Evolutionary conservation across 2,113 vertebrate species (phyloP), one percentile per base, ranked within the genome.

Genomic region (Corythornis vintsioides): DNA sequence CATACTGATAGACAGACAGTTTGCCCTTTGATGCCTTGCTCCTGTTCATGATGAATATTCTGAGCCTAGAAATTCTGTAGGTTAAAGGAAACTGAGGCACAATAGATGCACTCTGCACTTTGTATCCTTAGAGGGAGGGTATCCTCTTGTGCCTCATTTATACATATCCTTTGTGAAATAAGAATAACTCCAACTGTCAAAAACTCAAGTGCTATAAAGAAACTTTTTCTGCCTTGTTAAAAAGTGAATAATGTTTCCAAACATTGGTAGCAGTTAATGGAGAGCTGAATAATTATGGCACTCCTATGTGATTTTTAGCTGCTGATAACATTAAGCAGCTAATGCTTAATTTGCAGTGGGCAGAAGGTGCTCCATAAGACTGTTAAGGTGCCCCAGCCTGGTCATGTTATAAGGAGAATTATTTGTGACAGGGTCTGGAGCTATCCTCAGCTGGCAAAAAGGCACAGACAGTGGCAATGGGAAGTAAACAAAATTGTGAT

Each of bases 1-100:
- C 43, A 43, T 0, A 0, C 24, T 26, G 42, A 16, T 21, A 29
- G 56, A 19, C 47, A 45, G 45, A 45, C 4, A 43, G 3, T 26
- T 55, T 75, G n/a, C 31, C 1, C 0, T 66, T 91, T 63, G 24
- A 10, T 69, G 47, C 15, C n/a, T 64, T 91, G 47, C 59, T 69
- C 0, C 0, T 15, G 2, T 52, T 6, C 28, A 7, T 50, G 40
- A 9, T 84, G 28, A 21, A 56, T 31, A 52, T 76, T 64, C 33
- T 65, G 35, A 66, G 65, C 22, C 14, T 29, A 61, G 52, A 48
- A 38, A 31, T 70, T 65, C 42, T 65, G 13, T 70, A 48, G n/a
- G 5, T 53, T 70, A 59, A 59, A 55, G 61, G 47, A 85, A 64
- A 47, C 10, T 0, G 4, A 20, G 1, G 9, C n/a, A 40, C 24